Evolutionary conservation across 2,888 invertebrate genomes (phyloP), one percentile per base, ranked within the genome.

Genomic region (Drosophila pegasa): DNA sequence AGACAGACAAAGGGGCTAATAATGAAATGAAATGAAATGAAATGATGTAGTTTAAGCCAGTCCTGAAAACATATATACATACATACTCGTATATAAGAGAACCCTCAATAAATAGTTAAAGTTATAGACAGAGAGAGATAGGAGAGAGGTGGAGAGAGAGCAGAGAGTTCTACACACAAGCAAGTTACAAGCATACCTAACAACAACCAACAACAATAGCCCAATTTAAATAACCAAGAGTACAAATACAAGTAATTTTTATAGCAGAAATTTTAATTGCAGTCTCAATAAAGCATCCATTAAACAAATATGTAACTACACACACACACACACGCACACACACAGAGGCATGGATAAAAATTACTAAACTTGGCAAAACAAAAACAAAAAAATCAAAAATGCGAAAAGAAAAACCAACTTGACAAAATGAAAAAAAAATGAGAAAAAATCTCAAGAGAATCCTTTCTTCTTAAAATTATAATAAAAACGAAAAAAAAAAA

Each of bases 161-260:
- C 58, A 75, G 75, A 72, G 61, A 77, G 61, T 37, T 66, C 57
- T 40, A 61, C 50, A 67, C 65, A 87, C 73, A 83, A 77, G 16
- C 10, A 27, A 75, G 76, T 86, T 86, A 87, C 87, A 84, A 88
- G 83, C 75, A 88, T 76, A 81, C 86, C 75, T 87, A 87, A 76
- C 81, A 87, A 81, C 76, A 43, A 43, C 25, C 25, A 43, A 43
- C 78, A 78, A 90, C 89, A 91, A 91, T 91, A 91, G 91, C 91
- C 91, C 91, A 92, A 92, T 91, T 84, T 73, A 91, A 89, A 91
- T 89, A 92, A 91, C 91, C 92, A 92, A 91, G 90, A 91, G 92
- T 92, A 92, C 91, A 92, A 92, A 92, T 92, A 92, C 91, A 92
- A 92, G 91, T 90, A 90, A 89, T 90, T 90, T 90, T 88, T 89